phyloP scores from a whole-genome alignment of 2,888 invertebrate genomes.

The Chironomus riparius region DNA sequence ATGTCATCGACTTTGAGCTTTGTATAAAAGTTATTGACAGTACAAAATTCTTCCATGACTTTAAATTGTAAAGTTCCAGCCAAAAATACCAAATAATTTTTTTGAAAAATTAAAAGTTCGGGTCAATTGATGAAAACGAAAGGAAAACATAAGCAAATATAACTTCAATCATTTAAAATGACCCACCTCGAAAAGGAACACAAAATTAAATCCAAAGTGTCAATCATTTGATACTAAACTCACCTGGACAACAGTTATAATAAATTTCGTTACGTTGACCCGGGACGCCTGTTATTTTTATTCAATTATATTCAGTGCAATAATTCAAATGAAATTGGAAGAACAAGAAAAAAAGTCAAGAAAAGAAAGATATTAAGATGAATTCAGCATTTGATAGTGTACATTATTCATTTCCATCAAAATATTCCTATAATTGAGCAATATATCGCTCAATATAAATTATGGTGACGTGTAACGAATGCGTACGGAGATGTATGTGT shows the following conservation, averaged over 20 bases:
- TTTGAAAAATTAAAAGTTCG: not conserved
- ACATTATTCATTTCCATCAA: too few species aligned
- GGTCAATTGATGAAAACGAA: not conserved
- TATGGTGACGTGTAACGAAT: too few species aligned
- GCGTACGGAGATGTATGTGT: too few species aligned
- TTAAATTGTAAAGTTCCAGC: too few species aligned
- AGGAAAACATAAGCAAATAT: not conserved
- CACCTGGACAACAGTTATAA: constrained; percentile 86
- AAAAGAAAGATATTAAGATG: not conserved
- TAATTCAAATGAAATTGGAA: not conserved
- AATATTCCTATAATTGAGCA: too few species aligned
- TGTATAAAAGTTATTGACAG: too few species aligned
- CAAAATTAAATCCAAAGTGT: too few species aligned
- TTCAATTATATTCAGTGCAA: not conserved
- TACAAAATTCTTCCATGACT: not conserved
- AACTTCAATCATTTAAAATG: too few species aligned
- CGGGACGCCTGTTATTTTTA: constrained; percentile 66
- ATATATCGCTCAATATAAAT: too few species aligned
- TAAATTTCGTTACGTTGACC: constrained; percentile 87
- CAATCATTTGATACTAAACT: not conserved
- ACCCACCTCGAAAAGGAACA: too few species aligned
- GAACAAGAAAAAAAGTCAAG: not conserved
- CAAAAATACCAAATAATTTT: not conserved
- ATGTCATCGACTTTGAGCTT: too few species aligned
- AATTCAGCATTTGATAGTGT: too few species aligned